phyloP scores from a whole-genome alignment of 2,113 vertebrate genomes.

The Salvelinus namaycush region DNA sequence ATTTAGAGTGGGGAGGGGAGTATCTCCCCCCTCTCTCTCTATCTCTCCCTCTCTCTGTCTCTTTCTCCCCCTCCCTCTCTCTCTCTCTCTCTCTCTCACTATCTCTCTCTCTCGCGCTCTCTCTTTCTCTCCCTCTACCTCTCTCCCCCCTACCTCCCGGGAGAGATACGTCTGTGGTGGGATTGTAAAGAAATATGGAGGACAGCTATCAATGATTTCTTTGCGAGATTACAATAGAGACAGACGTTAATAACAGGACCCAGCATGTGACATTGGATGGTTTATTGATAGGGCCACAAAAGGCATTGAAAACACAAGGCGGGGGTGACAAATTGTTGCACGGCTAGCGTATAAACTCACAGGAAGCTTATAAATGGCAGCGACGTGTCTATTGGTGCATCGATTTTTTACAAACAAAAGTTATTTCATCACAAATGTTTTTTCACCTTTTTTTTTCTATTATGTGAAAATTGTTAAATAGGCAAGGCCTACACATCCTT shows the following conservation, averaged over 20 bases:
- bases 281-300: slow-evolving; percentile 57
- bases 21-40: slow-evolving; percentile 18
- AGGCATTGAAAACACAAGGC: slow-evolving; percentile 33
- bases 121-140: slow-evolving; percentile 18
- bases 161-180: slow-evolving; percentile 20
- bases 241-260: slow-evolving; percentile 49
- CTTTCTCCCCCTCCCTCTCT: slow-evolving; percentile 19
- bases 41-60: too few relatives aligned
- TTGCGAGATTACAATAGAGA: slow-evolving; percentile 57
- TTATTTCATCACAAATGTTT: slow-evolving; percentile 36
- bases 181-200: slow-evolving; percentile 49
- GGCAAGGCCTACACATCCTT: background rate
- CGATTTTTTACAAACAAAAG: too few relatives aligned
- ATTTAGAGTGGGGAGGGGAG: slow-evolving; percentile 56
- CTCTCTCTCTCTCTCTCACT: background rate
- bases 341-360: slow-evolving; percentile 22
- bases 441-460: slow-evolving; percentile 20
- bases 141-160: background rate
- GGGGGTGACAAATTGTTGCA: slow-evolving; percentile 2
- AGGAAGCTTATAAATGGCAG: slow-evolving; percentile 33
- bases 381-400: too few relatives aligned
- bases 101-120: slow-evolving; percentile 21
- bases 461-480: slow-evolving; percentile 15
- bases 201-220: slow-evolving; percentile 53
- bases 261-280: slow-evolving; percentile 38